phyloP scores from a whole-genome alignment of 2,113 vertebrate species.

The Nipponia nippon region DNA sequence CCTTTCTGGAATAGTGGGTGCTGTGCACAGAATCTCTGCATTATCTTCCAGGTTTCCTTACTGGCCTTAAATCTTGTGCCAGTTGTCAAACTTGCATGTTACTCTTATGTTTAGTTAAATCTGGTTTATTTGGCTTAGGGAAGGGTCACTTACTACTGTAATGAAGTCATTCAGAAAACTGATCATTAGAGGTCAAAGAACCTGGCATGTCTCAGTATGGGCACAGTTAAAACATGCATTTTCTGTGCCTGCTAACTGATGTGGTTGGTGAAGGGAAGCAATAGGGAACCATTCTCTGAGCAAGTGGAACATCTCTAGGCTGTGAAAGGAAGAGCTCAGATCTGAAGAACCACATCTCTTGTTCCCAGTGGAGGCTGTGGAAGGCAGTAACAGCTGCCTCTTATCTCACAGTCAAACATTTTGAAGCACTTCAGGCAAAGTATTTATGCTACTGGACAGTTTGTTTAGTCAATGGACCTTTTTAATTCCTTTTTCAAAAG shows the following conservation, averaged over 20 bases:
- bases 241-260: neutral
- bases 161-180: neutral
- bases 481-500: neutral
- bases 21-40: neutral
- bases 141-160: neutral
- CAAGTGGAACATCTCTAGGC: neutral
- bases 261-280: neutral
- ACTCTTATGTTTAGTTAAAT: neutral
- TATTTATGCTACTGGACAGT: slow-evolving; percentile 46
- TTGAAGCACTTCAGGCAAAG: slow-evolving; percentile 3
- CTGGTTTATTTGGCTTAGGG: neutral
- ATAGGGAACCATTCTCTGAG: neutral
- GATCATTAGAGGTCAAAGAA: neutral
- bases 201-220: neutral
- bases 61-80: neutral
- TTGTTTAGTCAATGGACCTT: slow-evolving; percentile 45
- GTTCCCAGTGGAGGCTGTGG: neutral
- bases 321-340: neutral
- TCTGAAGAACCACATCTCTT: neutral
- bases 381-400: slow-evolving; percentile 43
- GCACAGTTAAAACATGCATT: neutral
- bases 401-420: slow-evolving; percentile 22
- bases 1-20: neutral
- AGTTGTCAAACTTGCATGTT: neutral
- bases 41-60: neutral